Evolutionary conservation across 2,888 invertebrate genomes (phyloP).

Genomic region (Ophion ellenae): DNA sequence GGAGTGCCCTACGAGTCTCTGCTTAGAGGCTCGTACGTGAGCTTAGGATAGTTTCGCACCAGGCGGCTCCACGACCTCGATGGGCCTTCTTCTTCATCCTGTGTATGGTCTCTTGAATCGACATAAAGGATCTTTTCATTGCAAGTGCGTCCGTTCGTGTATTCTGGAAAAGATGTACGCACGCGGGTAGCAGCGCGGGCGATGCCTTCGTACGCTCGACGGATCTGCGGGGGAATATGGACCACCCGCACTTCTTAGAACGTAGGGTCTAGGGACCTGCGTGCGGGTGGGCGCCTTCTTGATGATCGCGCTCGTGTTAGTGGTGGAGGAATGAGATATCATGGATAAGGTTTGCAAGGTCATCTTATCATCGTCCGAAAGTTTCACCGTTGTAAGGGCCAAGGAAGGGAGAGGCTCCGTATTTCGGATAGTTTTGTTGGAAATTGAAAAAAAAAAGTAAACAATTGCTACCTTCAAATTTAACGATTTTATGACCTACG

Average conservation of each 20-base stretch:
- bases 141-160: conserved; percentile 35
- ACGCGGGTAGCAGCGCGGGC: not conserved
- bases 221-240: not conserved
- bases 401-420: too few relatives aligned
- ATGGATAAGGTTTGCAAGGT: not conserved
- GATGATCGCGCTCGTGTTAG: not conserved
- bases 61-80: conserved; percentile 47
- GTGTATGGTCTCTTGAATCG: conserved; percentile 50
- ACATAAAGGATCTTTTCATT: conserved; percentile 64
- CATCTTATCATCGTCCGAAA: too few relatives aligned
- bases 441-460: too few relatives aligned
- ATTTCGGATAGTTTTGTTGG: too few relatives aligned
- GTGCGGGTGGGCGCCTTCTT: not conserved
- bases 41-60: conserved; percentile 41
- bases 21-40: conserved; percentile 54
- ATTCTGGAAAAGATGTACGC: conserved; percentile 8
- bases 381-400: too few relatives aligned
- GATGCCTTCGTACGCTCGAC: not conserved
- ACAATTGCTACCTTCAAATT: too few relatives aligned
- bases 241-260: not conserved
- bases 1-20: conserved; percentile 20
- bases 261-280: not conserved
- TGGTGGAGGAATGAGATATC: not conserved
- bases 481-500: too few relatives aligned
- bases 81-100: conserved; percentile 44